Evolutionary conservation across 2,113 vertebrate genomes (phyloP), one percentile per base, ranked within the genome.

Genomic region (Ageneiosus marmoratus): DNA sequence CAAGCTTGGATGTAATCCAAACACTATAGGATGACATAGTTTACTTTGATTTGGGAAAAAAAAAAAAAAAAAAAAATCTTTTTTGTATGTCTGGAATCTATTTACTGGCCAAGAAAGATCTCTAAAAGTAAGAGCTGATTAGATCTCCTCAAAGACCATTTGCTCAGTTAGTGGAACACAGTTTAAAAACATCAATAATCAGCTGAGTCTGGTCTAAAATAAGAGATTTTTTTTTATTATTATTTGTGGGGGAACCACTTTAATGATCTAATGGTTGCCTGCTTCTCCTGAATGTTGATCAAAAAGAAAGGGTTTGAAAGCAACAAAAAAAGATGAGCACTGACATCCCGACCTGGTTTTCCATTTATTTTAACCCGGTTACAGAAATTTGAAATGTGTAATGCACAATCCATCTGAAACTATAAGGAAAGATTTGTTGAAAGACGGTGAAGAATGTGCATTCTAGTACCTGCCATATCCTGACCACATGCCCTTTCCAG

Each of bases 1-100:
- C 77, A 81, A 79, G 85, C 79, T 72, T 82, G 84, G 82, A 86
- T 86, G 58, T 86, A 86, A 88, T 88, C 82, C 87, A 86, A 74
- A 78, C 72, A 34, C 73, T 50, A 62, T 60, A 65, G 77, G 53
- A 84, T 41, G 79, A 48, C 69, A 63, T 48, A 62, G 55, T 76
- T 83, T 78, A 53, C 58, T 80, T 84, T 65, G 70, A 69, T 76
- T 18, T 69, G 44, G n/a, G n/a, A n/a, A n/a, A n/a, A n/a, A n/a
- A 74, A 12, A 55, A 72, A 41, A 41, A 20, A 29, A 11, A 22
- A 41, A 72, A 48, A 48, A 48, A 44, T 55, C 15, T 55, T 41
- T 83, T 83, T 5, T 41, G 18, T 79, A 81, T 72, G 84, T 79
- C 65, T 86, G 15, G 41, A 67, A 34, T 72, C 51, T 81, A 85